Percentiles rank a stretch among this genome's conserved stretches.
Evolutionary conservation across 2,113 vertebrate species (phyloP).

Genomic region (Paratilapia polleni): DNA sequence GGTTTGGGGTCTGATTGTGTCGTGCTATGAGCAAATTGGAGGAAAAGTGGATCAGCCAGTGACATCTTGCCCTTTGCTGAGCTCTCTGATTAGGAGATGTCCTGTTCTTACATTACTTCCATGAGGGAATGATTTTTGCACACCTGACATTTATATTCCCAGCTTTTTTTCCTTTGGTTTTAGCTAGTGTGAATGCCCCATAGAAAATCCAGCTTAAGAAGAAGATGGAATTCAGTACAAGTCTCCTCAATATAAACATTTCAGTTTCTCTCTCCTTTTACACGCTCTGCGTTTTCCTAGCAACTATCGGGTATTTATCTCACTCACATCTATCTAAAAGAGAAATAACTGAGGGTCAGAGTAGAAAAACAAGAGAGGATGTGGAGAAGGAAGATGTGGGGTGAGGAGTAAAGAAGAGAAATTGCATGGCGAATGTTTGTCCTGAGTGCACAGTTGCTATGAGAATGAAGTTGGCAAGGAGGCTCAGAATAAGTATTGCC

Average conservation of each 20-base stretch:
- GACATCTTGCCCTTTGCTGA: slow-evolving; percentile 38
- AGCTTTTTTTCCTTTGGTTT: neutral
- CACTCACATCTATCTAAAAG: slow-evolving; percentile 23
- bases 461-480: slow-evolving; percentile 61
- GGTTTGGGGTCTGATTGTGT: slow-evolving; percentile 61
- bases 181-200: slow-evolving; percentile 8
- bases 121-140: slow-evolving; percentile 52
- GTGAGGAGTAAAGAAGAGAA: slow-evolving; percentile 37
- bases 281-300: neutral
- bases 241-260: slow-evolving; percentile 23
- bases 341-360: slow-evolving; percentile 27
- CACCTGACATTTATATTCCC: slow-evolving; percentile 47
- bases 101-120: slow-evolving; percentile 51
- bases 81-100: slow-evolving; percentile 47
- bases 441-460: slow-evolving; percentile 72
- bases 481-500: slow-evolving; percentile 47
- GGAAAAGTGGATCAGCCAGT: slow-evolving; percentile 34
- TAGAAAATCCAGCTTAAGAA: slow-evolving; percentile 21
- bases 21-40: slow-evolving; percentile 68
- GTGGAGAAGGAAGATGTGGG: slow-evolving; percentile 14
- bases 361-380: slow-evolving; percentile 43
- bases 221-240: slow-evolving; percentile 37
- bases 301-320: slow-evolving; percentile 20
- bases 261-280: slow-evolving; percentile 10
- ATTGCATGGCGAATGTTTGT: slow-evolving; percentile 61